Conservation (phyloP, 1,140 invertebrate genomes). For the Pachyrhynchus sulphureomaculatus region DNA sequence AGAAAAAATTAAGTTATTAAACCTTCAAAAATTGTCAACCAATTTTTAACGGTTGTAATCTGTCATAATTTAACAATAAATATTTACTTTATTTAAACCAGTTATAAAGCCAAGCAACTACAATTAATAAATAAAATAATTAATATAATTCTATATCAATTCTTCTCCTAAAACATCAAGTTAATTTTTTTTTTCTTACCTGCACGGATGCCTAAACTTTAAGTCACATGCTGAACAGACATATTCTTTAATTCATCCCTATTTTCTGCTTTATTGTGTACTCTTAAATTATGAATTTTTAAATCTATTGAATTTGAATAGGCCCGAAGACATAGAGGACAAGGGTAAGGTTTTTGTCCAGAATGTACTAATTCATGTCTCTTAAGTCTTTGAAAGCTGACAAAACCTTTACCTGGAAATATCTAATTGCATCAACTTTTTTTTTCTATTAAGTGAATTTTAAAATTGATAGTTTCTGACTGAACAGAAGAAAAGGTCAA, state of each 20-base stretch:
- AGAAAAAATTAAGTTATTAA: too few relatives aligned
- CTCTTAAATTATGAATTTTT: constrained; percentile 35
- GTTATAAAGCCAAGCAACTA: too few relatives aligned
- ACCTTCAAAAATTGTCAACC: too few relatives aligned
- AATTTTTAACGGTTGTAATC: too few relatives aligned
- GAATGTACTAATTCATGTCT: constrained; percentile 45
- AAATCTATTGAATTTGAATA: constrained; percentile 45
- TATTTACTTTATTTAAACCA: too few relatives aligned
- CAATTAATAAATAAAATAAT: too few relatives aligned
- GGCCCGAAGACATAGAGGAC: constrained; percentile 38
- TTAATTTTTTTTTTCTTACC: too few relatives aligned
- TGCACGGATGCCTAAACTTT: not conserved
- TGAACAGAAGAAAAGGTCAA: too few relatives aligned
- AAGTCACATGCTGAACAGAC: not conserved
- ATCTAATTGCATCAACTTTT: not conserved
- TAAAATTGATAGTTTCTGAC: too few relatives aligned
- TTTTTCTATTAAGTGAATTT: not conserved
- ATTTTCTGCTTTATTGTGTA: not conserved
- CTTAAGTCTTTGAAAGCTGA: constrained; percentile 40
- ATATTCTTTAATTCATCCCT: not conserved
- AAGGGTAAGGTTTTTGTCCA: constrained; percentile 42
- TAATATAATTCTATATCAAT: too few relatives aligned
- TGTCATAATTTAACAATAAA: too few relatives aligned
- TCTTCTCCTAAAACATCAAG: too few relatives aligned
- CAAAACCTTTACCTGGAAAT: constrained; percentile 52